These are phyloP conservation scores for Mesochorus sp. DNA, from an alignment of 2,888 invertebrate genomes.

Conservation along the genomic window DNA sequence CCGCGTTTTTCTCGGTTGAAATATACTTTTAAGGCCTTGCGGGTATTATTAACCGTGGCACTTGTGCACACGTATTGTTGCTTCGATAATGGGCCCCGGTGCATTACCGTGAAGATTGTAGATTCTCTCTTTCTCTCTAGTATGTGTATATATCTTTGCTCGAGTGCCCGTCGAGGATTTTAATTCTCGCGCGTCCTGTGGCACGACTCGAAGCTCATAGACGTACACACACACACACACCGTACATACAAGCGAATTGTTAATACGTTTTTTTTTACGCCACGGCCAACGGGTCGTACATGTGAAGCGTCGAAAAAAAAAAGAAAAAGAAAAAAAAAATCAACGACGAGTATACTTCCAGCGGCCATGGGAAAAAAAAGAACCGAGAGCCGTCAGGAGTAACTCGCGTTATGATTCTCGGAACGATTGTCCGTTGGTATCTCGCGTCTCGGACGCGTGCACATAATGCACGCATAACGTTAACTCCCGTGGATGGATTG, in stretches of 20 bases:
- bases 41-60: too few relatives aligned
- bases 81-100: slow-evolving; percentile 40
- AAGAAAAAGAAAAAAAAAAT: too few relatives aligned
- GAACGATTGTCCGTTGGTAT: slow-evolving; percentile 21
- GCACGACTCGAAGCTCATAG: not conserved
- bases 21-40: too few relatives aligned
- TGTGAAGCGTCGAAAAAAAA: slow-evolving; percentile 5
- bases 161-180: slow-evolving; percentile 41
- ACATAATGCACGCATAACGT: slow-evolving; percentile 44
- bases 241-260: too few relatives aligned
- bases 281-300: not conserved
- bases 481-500: slow-evolving; percentile 27
- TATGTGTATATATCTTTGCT: slow-evolving; percentile 17
- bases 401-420: slow-evolving; percentile 43
- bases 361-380: slow-evolving; percentile 42
- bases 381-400: not conserved
- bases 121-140: slow-evolving; percentile 55
- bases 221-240: not conserved
- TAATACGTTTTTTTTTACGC: not conserved
- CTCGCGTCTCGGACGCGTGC: slow-evolving; percentile 39
- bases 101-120: slow-evolving; percentile 61
- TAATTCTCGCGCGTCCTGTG: slow-evolving; percentile 48
- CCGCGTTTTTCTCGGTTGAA: too few relatives aligned
- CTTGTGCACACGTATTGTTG: not conserved
- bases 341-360: slow-evolving; percentile 6